Base-by-base conservation (phyloP, 35 echinoderm and acorn worm species). In the Lytechinus pictus region DNA sequence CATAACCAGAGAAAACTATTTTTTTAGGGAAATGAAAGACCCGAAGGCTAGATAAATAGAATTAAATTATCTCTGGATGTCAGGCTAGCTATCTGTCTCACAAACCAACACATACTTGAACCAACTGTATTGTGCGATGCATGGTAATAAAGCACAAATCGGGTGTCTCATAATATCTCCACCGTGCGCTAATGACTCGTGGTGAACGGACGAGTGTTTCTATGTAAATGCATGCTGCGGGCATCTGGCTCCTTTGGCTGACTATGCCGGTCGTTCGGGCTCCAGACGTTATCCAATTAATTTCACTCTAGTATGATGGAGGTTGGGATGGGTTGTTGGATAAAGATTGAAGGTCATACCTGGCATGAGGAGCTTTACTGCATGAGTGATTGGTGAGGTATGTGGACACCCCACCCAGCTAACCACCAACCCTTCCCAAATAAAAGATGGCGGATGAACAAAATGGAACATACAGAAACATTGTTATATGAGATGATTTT, bases 241-340 rank as follows among this genome's bases (percentile, higher is more conserved):
- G 66, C 66, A 79, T 79, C 66, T 24, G 66, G 66, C 66, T 79
- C 13, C 66, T 79, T 79, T 79, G 19, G 21, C 66, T 79, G 19
- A 79, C 66, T n/a, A 24, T 79, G n/a, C 33, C 66, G 66, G 66
- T 24, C 66, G 66, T 14, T 24, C 66, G 8, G 66, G 66, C 66
- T 79, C 66, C 66, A 79, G 66, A 79, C 66, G 66, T 79, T 79
- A 79, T 79, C 66, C 66, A 79, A 79, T 79, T 79, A 79, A 79
- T 79, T 79, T 79, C 66, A 79, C 66, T 79, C 16, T 71, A 5
- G 61, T 79, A 5, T 79, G 66, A 79, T 79, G 66, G 66, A 79
- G 19, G 66, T 24, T 79, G 66, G 66, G 66, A 79, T 79, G 66
- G 66, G 66, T n/a, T 79, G 66, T 24, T 79, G 66, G 21, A 79